Percentiles rank a stretch among this genome's conserved stretches.
phyloP scores from a whole-genome alignment of 2,888 invertebrate species.

The Melinopterus prodromus region DNA sequence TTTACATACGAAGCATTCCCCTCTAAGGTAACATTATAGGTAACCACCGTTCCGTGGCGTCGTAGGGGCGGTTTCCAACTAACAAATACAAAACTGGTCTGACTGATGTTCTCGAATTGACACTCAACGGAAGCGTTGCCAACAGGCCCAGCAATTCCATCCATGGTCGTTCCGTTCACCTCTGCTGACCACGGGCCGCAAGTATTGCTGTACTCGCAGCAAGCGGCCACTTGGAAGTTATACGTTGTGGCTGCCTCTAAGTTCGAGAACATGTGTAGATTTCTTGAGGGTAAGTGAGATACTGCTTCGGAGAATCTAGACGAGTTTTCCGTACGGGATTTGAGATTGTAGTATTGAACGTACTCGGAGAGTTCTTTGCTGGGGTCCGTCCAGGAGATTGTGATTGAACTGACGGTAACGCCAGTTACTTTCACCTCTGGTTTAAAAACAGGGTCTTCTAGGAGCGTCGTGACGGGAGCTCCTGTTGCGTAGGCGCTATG shows the following conservation, averaged over 20 bases:
- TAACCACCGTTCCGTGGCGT: slow-evolving; percentile 81
- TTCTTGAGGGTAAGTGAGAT: slow-evolving; percentile 71
- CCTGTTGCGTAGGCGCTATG: slow-evolving; percentile 65
- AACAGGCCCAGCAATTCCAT: slow-evolving; percentile 81
- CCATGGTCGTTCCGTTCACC: slow-evolving; percentile 83
- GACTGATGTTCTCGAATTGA: slow-evolving; percentile 67
- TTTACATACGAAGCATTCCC: slow-evolving; percentile 66
- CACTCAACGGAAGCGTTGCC: slow-evolving; percentile 74
- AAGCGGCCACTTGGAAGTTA: slow-evolving; percentile 81
- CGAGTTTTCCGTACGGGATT: slow-evolving; percentile 65
- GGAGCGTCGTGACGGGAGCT: slow-evolving; percentile 69
- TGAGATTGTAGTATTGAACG: slow-evolving; percentile 79
- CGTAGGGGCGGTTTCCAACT: slow-evolving; percentile 77
- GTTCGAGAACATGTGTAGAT: slow-evolving; percentile 81
- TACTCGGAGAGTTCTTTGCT: slow-evolving; percentile 70
- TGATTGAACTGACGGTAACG: slow-evolving; percentile 75
- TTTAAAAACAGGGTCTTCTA: slow-evolving; percentile 78
- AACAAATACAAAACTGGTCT: slow-evolving; percentile 70
- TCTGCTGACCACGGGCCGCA: slow-evolving; percentile 83
- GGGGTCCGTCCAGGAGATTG: slow-evolving; percentile 81
- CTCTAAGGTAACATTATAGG: slow-evolving; percentile 74
- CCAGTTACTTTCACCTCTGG: slow-evolving; percentile 82
- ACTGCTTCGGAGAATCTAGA: slow-evolving; percentile 66
- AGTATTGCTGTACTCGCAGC: slow-evolving; percentile 77
- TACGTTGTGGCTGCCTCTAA: slow-evolving; percentile 83